Base-by-base conservation (phyloP, 2,888 invertebrate genomes). In the Chironomus tentans region DNA sequence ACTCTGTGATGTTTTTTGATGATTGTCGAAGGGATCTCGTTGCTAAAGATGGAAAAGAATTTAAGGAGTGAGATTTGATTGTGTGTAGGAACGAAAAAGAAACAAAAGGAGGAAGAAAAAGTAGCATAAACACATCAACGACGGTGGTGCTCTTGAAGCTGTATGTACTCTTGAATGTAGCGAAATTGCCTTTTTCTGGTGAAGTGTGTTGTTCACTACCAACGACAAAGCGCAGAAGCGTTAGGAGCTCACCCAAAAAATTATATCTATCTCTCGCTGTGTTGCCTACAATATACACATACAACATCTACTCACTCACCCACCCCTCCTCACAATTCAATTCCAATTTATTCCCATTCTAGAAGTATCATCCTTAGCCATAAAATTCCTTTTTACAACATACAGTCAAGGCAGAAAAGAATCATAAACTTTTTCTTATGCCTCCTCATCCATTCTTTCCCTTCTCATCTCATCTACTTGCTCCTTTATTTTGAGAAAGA, bases 351-450 rank as follows among this genome's bases (percentile, higher is more conserved):
- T 68, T 74, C 74, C 74, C 65, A 28, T 68, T 74, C 65, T 68
- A 74, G 68, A 74, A 68, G 48, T 47, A 61, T 68, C 65, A 74
- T 74, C 74, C 74, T 74, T 74, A 74, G 74, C 74, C 47, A 74
- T 74, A 74, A 74, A 74, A 68, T 74, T 71, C 71, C 65, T 28
- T 61, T 74, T 74, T 73, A 73, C 65, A 68, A 28, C 74, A 74
- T 68, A 68, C 74, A 74, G 74, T 61, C 61, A 74, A 68, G 68
- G 56, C 74, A 74, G 65, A 73, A 72, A 70, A 62, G 72, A 62
- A 62, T 74, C 74, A 62, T 74, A 74, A 74, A 74, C 65, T 74
- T 74, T 70, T 74, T 48, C 48, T 68, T 74, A 21, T 68, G 68
- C 74, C 74, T 72, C 12, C 21, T 46, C 68, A 12, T 12, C 24